Conservation (phyloP, 2,797 vertebrate species). For the Arnoldichthys spilopterus region DNA sequence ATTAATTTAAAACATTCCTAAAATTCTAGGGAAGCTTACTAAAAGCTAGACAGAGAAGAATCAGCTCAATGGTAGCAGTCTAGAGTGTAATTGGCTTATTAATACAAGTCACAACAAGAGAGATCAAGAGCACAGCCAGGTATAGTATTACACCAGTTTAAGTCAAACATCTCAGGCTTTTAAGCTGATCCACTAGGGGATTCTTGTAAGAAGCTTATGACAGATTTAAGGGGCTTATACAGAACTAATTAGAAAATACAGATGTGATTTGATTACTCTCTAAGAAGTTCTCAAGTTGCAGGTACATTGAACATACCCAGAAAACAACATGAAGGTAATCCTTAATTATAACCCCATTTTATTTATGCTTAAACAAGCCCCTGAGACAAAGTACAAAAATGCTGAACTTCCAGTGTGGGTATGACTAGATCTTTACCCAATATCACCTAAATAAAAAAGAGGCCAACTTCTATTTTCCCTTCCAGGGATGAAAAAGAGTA, state of each 20-base stretch:
- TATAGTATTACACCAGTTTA: conserved; percentile 17
- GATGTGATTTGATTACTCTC: conserved; percentile 2
- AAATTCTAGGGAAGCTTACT: too few relatives aligned
- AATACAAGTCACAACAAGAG: conserved; percentile 32
- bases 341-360: conserved; percentile 26
- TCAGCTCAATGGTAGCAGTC: not conserved
- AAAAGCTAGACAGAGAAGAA: not conserved
- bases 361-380: conserved; percentile 43
- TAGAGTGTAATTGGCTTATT: not conserved
- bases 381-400: conserved; percentile 51
- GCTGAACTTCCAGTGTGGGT: conserved; percentile 40
- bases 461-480: not conserved
- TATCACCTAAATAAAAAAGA: conserved; percentile 29
- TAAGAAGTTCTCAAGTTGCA: conserved; percentile 27
- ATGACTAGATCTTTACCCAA: conserved; percentile 30
- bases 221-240: conserved; percentile 24
- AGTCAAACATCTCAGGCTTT: conserved; percentile 11
- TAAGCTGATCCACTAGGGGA: conserved; percentile 19
- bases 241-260: conserved; percentile 28
- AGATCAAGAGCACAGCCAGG: conserved; percentile 25
- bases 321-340: not conserved
- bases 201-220: conserved; percentile 33
- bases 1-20: too few relatives aligned
- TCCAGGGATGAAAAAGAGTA: conserved; percentile 10
- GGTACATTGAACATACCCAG: not conserved